Base-by-base conservation (phyloP, 2,888 invertebrate genomes). In the Timandra comae region DNA sequence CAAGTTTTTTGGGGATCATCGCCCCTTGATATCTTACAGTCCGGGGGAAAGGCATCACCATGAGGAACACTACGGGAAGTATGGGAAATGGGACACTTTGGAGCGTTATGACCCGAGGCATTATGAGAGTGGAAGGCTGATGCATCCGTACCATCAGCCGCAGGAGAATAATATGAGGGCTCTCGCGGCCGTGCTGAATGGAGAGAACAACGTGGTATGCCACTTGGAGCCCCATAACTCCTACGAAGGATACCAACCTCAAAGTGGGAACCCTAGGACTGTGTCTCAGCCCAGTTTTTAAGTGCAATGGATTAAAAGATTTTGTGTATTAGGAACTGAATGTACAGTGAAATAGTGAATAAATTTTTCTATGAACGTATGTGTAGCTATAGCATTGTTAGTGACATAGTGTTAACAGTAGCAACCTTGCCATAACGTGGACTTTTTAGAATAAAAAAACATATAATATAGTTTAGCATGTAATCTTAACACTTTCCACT, bases 161-260 rank as follows among this genome's bases (percentile, higher is more conserved):
- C 84, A 82, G 19, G 86, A 85, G 41, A 88, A 81, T 52, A 86
- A 88, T 38, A 88, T 88, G 72, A 73, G 89, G 43, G 88, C 89
- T 5, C 52, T 90, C 45, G 92, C 95, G 13, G 95, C 95, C 7
- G 95, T 95, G 41, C 82, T 95, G 32, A 93, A 95, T 65, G 94
- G 95, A 27, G 92, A 93, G 59, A 91, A 91, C 60, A 94, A 94
- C 40, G 95, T 95, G 38, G 93, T 95, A 36, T 95, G 95, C 73
- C 94, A 94, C 66, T 75, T 95, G 56, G 94, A 95, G 69, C 94
- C 94, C 22, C 91, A 89, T 42, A 90, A 87, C 40, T 74, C 84
- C 1, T 85, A 85, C 46, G 85, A 85, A 48, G 82, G 73, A 0
- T 85, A 85, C 53, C 82, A 78, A 42, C 80, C 81, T 1, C 84